Percentiles rank a stretch among this genome's conserved stretches.
phyloP scores from a whole-genome alignment of 2,888 invertebrate genomes.

The Caenorhabditis japonica region DNA sequence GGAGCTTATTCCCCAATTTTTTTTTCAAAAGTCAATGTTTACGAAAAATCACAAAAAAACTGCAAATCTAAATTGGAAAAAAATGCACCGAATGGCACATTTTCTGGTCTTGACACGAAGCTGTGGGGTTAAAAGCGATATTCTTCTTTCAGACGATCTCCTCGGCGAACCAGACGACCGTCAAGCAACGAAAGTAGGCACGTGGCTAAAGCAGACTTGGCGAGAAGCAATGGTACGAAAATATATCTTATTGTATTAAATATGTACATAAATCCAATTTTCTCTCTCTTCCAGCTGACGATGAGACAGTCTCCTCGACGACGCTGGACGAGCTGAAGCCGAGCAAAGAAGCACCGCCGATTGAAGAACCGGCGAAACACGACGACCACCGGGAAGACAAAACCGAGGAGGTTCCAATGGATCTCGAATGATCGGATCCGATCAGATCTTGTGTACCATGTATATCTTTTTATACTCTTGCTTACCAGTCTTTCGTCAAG shows the following conservation, averaged over 20 bases:
- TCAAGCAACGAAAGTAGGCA: no score
- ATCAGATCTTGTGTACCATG: no score
- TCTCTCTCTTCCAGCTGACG: constrained; percentile 26
- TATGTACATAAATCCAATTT: not conserved
- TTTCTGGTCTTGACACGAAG: not conserved
- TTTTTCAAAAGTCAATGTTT: not conserved
- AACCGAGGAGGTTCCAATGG: constrained; percentile 44
- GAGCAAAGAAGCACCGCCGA: not conserved
- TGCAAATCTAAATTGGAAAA: not conserved
- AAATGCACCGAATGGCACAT: not conserved
- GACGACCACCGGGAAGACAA: constrained; percentile 9
- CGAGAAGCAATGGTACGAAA: no score
- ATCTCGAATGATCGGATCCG: constrained; percentile 43
- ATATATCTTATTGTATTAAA: no score
- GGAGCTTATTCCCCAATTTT: no score
- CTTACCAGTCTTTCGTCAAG: no score
- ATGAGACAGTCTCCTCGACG: constrained; percentile 51
- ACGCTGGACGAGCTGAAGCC: constrained; percentile 40
- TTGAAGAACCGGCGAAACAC: not conserved
- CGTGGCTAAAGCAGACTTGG: no score
- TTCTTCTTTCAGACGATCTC: no score
- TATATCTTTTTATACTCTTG: no score
- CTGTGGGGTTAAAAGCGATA: no score
- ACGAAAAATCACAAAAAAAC: not conserved
- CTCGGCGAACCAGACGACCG: no score